Base-by-base conservation (phyloP, 2,888 invertebrate species). In the Drosophila mimetica region DNA sequence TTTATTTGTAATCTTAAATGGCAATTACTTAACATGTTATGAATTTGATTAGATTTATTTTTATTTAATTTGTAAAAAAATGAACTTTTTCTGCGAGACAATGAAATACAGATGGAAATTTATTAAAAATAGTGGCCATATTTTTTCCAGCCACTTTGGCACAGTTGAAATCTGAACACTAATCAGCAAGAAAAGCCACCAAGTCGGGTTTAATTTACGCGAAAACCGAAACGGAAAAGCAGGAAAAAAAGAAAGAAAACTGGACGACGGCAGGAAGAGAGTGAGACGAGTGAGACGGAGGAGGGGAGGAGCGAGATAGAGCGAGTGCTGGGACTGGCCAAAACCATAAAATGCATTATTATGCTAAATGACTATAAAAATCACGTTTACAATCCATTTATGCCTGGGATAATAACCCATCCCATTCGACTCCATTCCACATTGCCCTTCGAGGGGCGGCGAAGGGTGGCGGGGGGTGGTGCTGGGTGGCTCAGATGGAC, bases 321-420 rank as follows among this genome's bases (percentile, higher is more conserved):
- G 54, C 18, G 44, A 42, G 36, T 48, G 46, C 41, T 42, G 34
- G 63, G 67, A 61, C 75, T 71, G 74, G 80, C 74, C 60, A 50
- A 69, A 74, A 71, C 86, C 89, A 88, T 89, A 89, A 90, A 90
- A 90, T 87, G 87, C 90, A 88, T 90, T 90, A 90, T 90, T 90
- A 90, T 90, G 90, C 90, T 90, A 90, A 90, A 90, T 90, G 90
- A 89, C 90, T 89, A 90, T 90, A 90, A 90, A 90, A 90, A 90
- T 90, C 90, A 90, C 90, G 90, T 90, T 90, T 90, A 90, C 90
- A 90, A 90, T 89, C 90, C 90, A 89, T 90, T 90, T 90, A 89
- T 89, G 89, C 88, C 86, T 81, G 88, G 88, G 84, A 88, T 88
- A 89, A 89, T 89, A 90, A 89, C 89, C 89, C 88, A 89, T 79